These are phyloP conservation scores for Beaufortia kweichowensis DNA, from an alignment of 2,113 vertebrate genomes.

Conservation along the genomic window DNA sequence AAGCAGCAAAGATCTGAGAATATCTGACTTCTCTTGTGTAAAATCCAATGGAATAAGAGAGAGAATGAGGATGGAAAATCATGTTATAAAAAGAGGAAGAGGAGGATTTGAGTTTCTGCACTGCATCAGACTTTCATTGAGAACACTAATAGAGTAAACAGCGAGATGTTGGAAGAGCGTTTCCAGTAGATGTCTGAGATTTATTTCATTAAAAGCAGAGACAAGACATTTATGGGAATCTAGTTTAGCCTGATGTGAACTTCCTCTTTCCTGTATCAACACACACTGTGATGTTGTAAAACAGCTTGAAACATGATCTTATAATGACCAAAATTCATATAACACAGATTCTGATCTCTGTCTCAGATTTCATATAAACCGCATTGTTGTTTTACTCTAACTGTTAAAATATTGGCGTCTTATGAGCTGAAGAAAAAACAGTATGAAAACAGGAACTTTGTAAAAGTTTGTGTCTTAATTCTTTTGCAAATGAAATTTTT, in stretches of 20 bases:
- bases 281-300: not conserved
- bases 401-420: no score
- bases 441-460: no score
- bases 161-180: not conserved
- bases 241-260: conserved; percentile 3
- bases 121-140: conserved; percentile 23
- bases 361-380: no score
- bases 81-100: not conserved
- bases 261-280: conserved; percentile 30
- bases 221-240: conserved; percentile 30
- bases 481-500: no score
- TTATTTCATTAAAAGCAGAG: conserved; percentile 52
- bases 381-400: no score
- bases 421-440: no score
- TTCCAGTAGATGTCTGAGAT: conserved; percentile 29
- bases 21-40: no score
- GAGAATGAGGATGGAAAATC: not conserved
- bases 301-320: conserved; percentile 1
- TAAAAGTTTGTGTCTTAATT: no score
- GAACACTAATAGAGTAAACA: not conserved
- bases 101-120: conserved; percentile 34
- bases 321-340: not conserved
- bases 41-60: conserved; percentile 3
- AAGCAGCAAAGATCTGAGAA: no score
- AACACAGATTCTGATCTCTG: not conserved